phyloP scores from a whole-genome alignment of 2,888 invertebrate species.

The Melinopterus prodromus region DNA sequence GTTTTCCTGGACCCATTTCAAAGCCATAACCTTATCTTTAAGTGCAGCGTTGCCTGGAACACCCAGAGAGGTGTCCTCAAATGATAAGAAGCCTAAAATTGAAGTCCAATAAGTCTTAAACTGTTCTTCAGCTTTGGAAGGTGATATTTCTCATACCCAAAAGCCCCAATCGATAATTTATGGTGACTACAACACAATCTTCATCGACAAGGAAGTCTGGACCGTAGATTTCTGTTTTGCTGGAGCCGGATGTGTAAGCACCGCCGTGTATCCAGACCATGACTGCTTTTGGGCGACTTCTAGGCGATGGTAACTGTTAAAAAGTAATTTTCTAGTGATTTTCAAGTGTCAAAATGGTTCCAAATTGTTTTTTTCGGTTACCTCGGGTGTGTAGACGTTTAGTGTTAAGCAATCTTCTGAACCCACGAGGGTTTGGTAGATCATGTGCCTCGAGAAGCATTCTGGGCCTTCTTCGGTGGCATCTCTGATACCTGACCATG shows the following conservation, averaged over 20 bases:
- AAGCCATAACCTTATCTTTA: conserved; percentile 64
- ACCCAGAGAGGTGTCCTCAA: conserved; percentile 60
- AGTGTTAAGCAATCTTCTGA: conserved; percentile 62
- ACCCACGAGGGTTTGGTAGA: conserved; percentile 58
- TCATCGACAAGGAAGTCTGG: conserved; percentile 56
- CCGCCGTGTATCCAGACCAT: conserved; percentile 62
- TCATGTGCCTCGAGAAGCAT: conserved; percentile 55
- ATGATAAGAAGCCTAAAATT: conserved; percentile 60
- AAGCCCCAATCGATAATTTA: conserved; percentile 57
- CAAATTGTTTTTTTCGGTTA: conserved; percentile 38
- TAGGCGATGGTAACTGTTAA: neutral
- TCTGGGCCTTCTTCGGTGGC: conserved; percentile 54
- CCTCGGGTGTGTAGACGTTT: conserved; percentile 53
- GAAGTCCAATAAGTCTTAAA: neutral
- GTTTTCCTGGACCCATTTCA: conserved; percentile 64
- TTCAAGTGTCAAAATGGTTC: neutral
- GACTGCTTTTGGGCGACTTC: conserved; percentile 50
- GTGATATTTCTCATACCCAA: conserved; percentile 49
- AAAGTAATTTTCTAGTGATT: conserved; percentile 6
- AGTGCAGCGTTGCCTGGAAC: conserved; percentile 65
- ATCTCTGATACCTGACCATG: conserved; percentile 55
- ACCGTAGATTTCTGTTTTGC: conserved; percentile 52
- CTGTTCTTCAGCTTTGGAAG: neutral
- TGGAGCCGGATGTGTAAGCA: conserved; percentile 55
- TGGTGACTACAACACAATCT: conserved; percentile 55